Base-by-base conservation (phyloP, 1,140 invertebrate genomes). In the Drosophila baimaii region DNA sequence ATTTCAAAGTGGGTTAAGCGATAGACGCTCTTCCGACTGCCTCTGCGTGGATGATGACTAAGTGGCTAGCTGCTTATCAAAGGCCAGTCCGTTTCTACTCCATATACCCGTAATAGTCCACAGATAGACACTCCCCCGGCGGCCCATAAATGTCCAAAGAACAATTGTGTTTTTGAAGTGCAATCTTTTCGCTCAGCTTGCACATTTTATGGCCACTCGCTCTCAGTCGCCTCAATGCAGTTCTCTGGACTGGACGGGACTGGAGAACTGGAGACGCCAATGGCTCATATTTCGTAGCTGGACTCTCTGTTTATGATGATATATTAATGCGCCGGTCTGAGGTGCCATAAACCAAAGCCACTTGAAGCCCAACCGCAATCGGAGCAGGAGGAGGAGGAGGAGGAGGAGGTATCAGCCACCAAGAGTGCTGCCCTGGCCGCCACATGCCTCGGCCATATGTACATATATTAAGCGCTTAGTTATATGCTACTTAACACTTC, bases 341-440 rank as follows among this genome's bases (percentile, higher is more conserved):
- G 82, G 74, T 86, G 75, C 51, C 71, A 86, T 86, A 81, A 86
- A 88, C 19, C 44, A 43, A 64, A 86, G 75, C 83, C 82, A 86
- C 82, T 86, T 72, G 82, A 82, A 74, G 62, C 51, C 51, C 64
- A 51, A 31, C 25, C 55, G 46, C 56, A 31, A 19, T 37, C 1
- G 17, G 15, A n/a, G 27, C 33, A 17, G 19, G 39, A 27, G 41
- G 12, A 10, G 33, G 33, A 17, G 17, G 27, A 23, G 47, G 12
- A 15, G 31, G 25, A 12, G 7, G 35, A n/a, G 31, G 41, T 27
- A 51, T 41, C 49, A 52, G 49, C 49, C 70, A 68, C 55, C 46
- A 44, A 71, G 43, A 66, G 52, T 56, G 71, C 73, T 58, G 39
- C 58, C 57, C 57, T 63, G 29, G 23, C 37, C 69, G 76, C 65